Conservation (phyloP, 2,797 vertebrate species). For the Lacerta agilis region DNA sequence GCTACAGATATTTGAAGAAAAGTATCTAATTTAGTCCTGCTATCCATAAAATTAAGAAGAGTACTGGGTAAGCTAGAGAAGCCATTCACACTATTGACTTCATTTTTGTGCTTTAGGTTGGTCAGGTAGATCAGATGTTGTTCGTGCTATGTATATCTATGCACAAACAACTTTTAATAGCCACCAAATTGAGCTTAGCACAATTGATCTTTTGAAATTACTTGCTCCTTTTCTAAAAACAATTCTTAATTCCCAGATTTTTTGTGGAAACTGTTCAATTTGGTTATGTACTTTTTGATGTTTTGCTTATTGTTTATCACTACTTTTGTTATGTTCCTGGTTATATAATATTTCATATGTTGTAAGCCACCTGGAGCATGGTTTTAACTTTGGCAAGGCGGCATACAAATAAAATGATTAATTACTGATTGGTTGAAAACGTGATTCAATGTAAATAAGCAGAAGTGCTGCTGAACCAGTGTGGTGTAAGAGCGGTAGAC, state of each 20-base stretch:
- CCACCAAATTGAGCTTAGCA: background rate
- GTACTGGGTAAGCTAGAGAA: background rate
- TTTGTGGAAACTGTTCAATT: too few species aligned
- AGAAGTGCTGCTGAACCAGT: too few species aligned
- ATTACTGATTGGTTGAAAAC: too few species aligned
- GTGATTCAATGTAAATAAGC: too few species aligned
- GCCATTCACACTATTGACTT: slow-evolving; percentile 47
- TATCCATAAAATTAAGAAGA: background rate
- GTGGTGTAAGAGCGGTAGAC: too few species aligned
- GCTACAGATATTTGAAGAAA: background rate
- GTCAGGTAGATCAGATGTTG: slow-evolving; percentile 46
- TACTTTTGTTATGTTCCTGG: too few species aligned
- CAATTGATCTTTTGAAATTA: slow-evolving; percentile 39
- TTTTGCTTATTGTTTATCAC: too few species aligned
- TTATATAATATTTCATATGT: too few species aligned
- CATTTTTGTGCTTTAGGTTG: slow-evolving; percentile 14
- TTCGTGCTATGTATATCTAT: background rate
- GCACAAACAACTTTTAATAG: background rate
- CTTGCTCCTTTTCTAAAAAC: slow-evolving; percentile 10
- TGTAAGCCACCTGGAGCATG: too few species aligned
- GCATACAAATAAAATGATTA: too few species aligned
- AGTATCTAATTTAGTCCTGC: slow-evolving; percentile 2
- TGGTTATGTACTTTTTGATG: too few species aligned
- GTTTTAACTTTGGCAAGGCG: too few species aligned
- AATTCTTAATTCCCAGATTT: background rate